These are phyloP conservation scores for Pristionchus arcanus DNA, from an alignment of 2,888 invertebrate genomes.

Conservation along the genomic window DNA sequence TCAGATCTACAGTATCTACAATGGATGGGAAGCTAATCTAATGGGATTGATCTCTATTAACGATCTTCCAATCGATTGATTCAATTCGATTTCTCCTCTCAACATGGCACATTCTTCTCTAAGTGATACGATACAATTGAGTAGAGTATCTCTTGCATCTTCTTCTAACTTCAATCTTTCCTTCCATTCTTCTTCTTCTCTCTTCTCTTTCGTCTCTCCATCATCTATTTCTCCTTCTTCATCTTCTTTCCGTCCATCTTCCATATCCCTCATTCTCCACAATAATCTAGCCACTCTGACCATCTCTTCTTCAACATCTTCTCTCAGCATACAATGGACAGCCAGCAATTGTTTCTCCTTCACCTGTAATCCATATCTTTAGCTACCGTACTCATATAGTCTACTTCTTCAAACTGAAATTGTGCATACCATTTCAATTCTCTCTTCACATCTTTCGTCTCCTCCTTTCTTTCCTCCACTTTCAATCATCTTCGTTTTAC, in stretches of 20 bases:
- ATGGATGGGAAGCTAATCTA: slow-evolving; percentile 17
- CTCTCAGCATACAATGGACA: slow-evolving; percentile 57
- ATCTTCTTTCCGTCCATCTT: not conserved
- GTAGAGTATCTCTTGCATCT: slow-evolving; percentile 61
- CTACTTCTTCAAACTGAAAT: no score
- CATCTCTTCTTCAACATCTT: slow-evolving; percentile 54
- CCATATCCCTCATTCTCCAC: slow-evolving; percentile 37
- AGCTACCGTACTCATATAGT: not conserved
- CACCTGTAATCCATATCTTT: slow-evolving; percentile 32
- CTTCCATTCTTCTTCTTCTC: slow-evolving; percentile 43
- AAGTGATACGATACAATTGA: slow-evolving; percentile 67
- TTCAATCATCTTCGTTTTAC: slow-evolving; percentile 39
- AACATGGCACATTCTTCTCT: slow-evolving; percentile 69
- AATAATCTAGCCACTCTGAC: slow-evolving; percentile 22
- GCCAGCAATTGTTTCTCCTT: slow-evolving; percentile 64
- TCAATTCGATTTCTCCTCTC: slow-evolving; percentile 69
- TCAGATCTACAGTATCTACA: not conserved
- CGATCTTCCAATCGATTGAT: slow-evolving; percentile 10
- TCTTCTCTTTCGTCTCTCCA: not conserved
- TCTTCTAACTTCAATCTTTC: slow-evolving; percentile 62
- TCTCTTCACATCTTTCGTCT: slow-evolving; percentile 47
- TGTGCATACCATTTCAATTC: not conserved
- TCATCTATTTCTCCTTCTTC: not conserved
- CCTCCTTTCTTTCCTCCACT: slow-evolving; percentile 46
- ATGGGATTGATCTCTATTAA: not conserved